Evolutionary conservation across 2,888 invertebrate species (phyloP).

Genomic region (Tipula confusa): DNA sequence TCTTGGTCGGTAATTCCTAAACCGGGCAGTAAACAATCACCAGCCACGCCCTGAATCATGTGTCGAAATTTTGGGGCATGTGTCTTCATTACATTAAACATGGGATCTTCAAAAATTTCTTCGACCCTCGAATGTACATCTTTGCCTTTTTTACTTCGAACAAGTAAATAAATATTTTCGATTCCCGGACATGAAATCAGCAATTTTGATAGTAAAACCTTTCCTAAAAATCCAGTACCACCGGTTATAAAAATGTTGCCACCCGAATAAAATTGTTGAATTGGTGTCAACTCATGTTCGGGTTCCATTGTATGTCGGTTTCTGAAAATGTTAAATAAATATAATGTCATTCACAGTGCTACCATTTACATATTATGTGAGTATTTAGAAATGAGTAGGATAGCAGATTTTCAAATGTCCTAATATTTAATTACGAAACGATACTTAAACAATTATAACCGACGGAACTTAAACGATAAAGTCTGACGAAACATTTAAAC

Average conservation of each 20-base stretch:
- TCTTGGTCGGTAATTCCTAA: conserved; percentile 53
- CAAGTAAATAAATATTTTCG: conserved; percentile 53
- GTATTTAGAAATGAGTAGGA: too few species aligned
- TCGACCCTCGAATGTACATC: conserved; percentile 62
- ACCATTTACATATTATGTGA: too few species aligned
- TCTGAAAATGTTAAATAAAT: not conserved
- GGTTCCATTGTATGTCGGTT: not conserved
- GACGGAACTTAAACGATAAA: too few species aligned
- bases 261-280: conserved; percentile 57
- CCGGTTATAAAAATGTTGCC: conserved; percentile 60
- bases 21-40: conserved; percentile 54
- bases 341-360: too few species aligned
- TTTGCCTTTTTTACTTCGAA: conserved; percentile 59
- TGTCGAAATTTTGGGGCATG: conserved; percentile 55
- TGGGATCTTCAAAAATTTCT: conserved; percentile 62
- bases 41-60: conserved; percentile 53
- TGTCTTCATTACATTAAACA: conserved; percentile 52
- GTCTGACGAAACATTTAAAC: too few species aligned
- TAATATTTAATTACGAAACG: too few species aligned
- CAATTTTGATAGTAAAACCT: conserved; percentile 56
- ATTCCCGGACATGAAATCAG: conserved; percentile 54
- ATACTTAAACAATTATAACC: too few species aligned
- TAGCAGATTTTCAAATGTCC: too few species aligned
- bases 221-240: conserved; percentile 52
- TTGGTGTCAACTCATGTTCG: conserved; percentile 41